These are phyloP conservation scores for Agrypnus murinus DNA, from an alignment of 2,888 invertebrate genomes.

Conservation along the genomic window DNA sequence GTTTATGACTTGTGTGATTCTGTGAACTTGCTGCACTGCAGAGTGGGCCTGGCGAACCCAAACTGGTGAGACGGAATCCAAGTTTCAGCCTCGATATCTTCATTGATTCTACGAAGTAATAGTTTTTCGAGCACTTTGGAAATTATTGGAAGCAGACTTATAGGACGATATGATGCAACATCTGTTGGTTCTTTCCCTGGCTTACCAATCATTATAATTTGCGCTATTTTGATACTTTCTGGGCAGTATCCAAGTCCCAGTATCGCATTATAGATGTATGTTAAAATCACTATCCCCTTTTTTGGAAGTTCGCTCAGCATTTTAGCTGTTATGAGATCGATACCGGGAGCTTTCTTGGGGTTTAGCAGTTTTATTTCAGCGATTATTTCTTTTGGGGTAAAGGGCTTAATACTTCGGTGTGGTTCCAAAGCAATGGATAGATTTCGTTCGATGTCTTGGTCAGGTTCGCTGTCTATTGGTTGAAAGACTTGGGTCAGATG, in stretches of 20 bases:
- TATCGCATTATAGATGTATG: no score
- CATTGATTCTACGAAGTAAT: no score
- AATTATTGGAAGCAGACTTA: no score
- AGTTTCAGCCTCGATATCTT: not conserved
- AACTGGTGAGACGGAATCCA: not conserved
- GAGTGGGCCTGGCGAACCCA: not conserved
- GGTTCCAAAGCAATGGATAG: constrained; percentile 1
- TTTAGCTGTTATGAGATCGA: constrained; percentile 19
- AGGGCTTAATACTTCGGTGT: not conserved
- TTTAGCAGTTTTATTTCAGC: no score
- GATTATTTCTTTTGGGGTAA: constrained; percentile 3
- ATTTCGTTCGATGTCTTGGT: constrained; percentile 3
- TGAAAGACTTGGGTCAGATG: constrained; percentile 8
- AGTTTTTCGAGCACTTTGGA: not conserved
- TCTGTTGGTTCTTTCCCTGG: no score
- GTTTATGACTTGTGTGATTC: not conserved
- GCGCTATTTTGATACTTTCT: constrained; percentile 2
- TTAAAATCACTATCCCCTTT: not conserved
- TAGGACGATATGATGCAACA: no score
- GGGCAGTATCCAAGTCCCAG: constrained; percentile 11
- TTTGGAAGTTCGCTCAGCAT: constrained; percentile 14
- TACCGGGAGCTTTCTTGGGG: not conserved
- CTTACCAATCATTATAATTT: no score
- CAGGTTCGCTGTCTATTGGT: not conserved
- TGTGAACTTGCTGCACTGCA: constrained; percentile 1